Conservation (phyloP, 2,113 vertebrate species). For the Ascaphus truei region DNA sequence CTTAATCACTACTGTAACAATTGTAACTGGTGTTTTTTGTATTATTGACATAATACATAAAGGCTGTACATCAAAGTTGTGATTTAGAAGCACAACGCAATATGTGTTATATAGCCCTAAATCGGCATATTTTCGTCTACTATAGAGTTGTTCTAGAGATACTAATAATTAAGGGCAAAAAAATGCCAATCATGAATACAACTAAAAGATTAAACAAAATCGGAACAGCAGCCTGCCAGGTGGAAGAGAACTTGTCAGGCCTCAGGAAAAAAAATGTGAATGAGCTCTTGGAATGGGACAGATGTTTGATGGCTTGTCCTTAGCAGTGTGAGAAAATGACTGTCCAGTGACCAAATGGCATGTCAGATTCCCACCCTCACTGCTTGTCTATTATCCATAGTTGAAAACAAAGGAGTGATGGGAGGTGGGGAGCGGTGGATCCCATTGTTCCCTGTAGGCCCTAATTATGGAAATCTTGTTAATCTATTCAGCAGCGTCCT, state of each 20-base stretch:
- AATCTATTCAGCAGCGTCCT: conserved; percentile 82
- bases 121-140: no score
- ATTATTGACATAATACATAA: no score
- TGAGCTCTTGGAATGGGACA: conserved; percentile 48
- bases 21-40: no score
- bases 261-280: conserved; percentile 40
- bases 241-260: conserved; percentile 38
- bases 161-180: no score
- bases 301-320: conserved; percentile 76
- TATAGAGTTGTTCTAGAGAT: no score
- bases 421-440: conserved; percentile 66
- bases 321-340: conserved; percentile 70
- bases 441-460: conserved; percentile 80
- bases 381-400: conserved; percentile 72
- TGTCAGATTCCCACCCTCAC: conserved; percentile 54
- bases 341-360: conserved; percentile 74
- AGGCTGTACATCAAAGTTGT: no score
- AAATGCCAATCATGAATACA: no score
- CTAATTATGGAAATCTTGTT: conserved; percentile 98
- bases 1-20: no score
- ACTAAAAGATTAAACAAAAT: neutral
- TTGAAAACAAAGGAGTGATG: conserved; percentile 78
- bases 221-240: conserved; percentile 14
- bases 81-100: no score
- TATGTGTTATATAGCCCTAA: no score